These are phyloP conservation scores for Leptopilina drosophilae DNA, from an alignment of 2,888 invertebrate species.

Conservation along the genomic window DNA sequence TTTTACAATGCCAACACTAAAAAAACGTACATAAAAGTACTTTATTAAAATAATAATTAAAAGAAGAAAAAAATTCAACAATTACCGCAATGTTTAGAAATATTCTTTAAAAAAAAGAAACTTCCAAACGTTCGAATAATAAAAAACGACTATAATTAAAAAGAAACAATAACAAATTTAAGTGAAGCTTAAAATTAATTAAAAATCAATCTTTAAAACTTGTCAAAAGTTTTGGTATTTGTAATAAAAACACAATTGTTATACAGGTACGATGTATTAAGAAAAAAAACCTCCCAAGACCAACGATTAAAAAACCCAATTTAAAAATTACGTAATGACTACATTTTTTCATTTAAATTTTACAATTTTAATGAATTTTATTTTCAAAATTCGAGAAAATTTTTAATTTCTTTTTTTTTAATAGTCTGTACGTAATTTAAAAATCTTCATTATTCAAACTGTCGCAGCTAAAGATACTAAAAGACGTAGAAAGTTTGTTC, in stretches of 20 bases:
- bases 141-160: background rate
- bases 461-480: conserved; percentile 11
- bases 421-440: conserved; percentile 21
- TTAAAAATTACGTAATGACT: conserved; percentile 25
- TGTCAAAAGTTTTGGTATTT: background rate
- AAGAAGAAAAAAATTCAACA: too few species aligned
- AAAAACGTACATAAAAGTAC: conserved; percentile 12
- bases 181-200: conserved; percentile 5
- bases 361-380: background rate
- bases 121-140: background rate
- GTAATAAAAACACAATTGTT: background rate
- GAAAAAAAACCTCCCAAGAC: conserved; percentile 11
- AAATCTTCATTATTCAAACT: conserved; percentile 18
- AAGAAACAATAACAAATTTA: conserved; percentile 1
- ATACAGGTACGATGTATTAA: conserved; percentile 36
- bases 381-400: background rate
- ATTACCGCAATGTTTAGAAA: too few species aligned
- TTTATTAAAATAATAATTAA: background rate
- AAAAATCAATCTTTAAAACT: background rate
- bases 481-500: conserved; percentile 12
- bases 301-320: conserved; percentile 4
- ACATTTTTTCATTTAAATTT: background rate
- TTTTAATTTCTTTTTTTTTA: background rate
- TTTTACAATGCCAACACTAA: conserved; percentile 13
- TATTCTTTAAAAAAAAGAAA: too few species aligned